Base-by-base conservation (phyloP, 2,113 vertebrate genomes). In the Balaeniceps rex region DNA sequence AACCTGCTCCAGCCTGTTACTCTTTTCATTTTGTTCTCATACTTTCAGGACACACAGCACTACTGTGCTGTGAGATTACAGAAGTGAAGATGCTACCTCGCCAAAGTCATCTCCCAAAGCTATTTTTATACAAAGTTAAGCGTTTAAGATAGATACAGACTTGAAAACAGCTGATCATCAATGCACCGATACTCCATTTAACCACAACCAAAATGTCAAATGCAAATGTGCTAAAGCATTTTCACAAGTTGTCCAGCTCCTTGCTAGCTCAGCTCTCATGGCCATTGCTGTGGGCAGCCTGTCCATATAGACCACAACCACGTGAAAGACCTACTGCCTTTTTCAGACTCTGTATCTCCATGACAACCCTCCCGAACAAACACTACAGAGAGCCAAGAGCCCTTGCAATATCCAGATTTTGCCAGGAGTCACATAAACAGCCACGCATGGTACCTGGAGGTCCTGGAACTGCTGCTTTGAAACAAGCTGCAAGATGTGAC, bases 381-480 rank as follows among this genome's bases (percentile, higher is more conserved):
- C 26, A 36, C 40, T 7, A 14, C 1, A 3, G n/a, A 80, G 12
- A 80, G 44, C 36, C 83, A 77, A 66, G 76, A 80, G 74, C 26
- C 38, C 42, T n/a, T 26, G 29, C 19, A 63, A 51, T 14, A 77
- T 3, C 46, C 52, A 51, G 76, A 11, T 51, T 91, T 65, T 3
- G 1, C 29, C 80, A 58, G 34, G 49, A 66, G 64, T 40, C 66
- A 36, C 28, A n/a, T 78, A 52, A 23, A 28, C 0, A 4, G 83
- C 55, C 57, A 34, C 1, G 0, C 21, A 2, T 6, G 5, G 46
- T 61, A 42, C 42, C 52, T 1, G 0, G 17, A 63, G 76, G 38
- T 21, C 60, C 64, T 47, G n/a, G 51, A 81, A 29, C n/a, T 19
- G 36, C 60, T 28, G 23, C 52, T 75, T 51, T 19, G 11, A 63